Conservation (phyloP, 2,113 vertebrate genomes). For the Gopherus evgoodei region DNA sequence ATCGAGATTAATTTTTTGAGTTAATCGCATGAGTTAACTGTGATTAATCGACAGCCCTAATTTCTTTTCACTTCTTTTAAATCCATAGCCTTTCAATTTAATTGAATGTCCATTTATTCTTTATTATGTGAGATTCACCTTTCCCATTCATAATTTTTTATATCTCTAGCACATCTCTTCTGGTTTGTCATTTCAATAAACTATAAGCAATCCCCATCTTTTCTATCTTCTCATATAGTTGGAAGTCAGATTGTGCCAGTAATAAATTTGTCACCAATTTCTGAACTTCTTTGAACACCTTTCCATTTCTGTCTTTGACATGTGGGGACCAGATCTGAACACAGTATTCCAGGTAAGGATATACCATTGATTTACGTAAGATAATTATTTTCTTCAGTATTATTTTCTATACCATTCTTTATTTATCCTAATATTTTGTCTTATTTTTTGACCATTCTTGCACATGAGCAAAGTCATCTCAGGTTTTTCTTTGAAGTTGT, state of each 20-base stretch:
- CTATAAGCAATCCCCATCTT: not conserved
- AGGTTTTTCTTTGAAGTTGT: slow-evolving; percentile 7
- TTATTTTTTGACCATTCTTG: not conserved
- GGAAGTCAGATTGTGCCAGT: not conserved
- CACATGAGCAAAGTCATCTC: not conserved
- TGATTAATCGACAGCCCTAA: too few species aligned
- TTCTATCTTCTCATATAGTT: not conserved
- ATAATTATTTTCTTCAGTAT: not conserved
- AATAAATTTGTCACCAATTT: not conserved
- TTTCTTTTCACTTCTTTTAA: not conserved
- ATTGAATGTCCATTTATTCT: not conserved
- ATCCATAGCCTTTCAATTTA: not conserved
- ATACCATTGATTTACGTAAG: not conserved
- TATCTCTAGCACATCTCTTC: not conserved
- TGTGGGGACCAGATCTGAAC: not conserved
- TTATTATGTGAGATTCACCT: not conserved
- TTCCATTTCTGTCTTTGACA: not conserved
- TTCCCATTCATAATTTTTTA: not conserved
- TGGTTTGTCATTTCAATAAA: not conserved
- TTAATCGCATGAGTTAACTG: too few species aligned
- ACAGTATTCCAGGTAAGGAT: not conserved
- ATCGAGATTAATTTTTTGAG: too few species aligned
- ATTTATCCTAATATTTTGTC: not conserved
- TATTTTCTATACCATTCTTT: not conserved
- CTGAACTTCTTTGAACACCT: not conserved